These are phyloP conservation scores for Trachelus tabidus DNA, from an alignment of 2,888 invertebrate species.

Conservation along the genomic window DNA sequence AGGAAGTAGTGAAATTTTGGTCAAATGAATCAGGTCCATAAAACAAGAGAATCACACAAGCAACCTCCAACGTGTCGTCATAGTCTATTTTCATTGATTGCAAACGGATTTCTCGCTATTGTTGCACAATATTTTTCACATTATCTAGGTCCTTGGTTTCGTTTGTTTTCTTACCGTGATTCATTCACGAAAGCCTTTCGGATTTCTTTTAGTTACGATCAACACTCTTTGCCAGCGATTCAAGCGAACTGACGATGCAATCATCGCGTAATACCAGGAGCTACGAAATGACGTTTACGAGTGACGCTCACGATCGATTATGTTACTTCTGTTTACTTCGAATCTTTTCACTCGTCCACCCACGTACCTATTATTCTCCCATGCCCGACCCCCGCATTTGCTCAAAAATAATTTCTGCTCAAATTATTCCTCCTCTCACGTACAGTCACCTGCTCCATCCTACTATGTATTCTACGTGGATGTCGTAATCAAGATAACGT, in stretches of 20 bases:
- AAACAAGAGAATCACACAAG: no score
- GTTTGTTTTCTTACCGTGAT: not conserved
- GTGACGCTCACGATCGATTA: not conserved
- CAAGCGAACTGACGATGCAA: not conserved
- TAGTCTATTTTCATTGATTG: not conserved
- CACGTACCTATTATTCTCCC: not conserved
- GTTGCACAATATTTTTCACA: not conserved
- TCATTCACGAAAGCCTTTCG: not conserved
- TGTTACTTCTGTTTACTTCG: not conserved
- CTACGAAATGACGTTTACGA: not conserved
- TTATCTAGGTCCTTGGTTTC: not conserved
- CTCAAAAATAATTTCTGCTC: not conserved
- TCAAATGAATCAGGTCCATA: not conserved
- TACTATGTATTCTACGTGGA: not conserved
- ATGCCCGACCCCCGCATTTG: not conserved
- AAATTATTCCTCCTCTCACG: not conserved
- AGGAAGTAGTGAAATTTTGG: not conserved
- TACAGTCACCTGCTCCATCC: not conserved
- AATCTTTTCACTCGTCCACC: not conserved
- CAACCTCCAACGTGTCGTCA: not conserved
- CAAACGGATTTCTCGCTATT: not conserved
- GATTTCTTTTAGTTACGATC: not conserved
- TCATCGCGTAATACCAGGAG: not conserved
- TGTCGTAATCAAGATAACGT: not conserved
- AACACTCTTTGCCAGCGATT: not conserved